phyloP scores from a whole-genome alignment of 2,888 invertebrate species.

The Linyphia triangularis region DNA sequence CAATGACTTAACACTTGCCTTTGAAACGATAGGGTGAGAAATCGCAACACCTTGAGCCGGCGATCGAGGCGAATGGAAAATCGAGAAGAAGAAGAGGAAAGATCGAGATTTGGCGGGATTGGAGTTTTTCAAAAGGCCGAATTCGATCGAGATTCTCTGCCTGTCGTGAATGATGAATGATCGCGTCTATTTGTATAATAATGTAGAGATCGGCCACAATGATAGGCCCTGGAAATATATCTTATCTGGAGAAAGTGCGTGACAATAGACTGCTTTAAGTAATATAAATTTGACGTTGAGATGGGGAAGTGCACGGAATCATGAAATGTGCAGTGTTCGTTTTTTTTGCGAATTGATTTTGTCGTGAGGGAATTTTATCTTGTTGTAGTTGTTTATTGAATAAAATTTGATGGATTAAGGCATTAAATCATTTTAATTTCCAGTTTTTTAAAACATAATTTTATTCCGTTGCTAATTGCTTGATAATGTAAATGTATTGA shows the following conservation, averaged over 20 bases:
- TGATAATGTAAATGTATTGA: no score
- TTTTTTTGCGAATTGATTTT: background rate
- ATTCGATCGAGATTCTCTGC: slow-evolving; percentile 55
- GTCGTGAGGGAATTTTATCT: background rate
- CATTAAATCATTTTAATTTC: no score
- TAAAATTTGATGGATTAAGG: no score
- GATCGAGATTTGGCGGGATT: background rate
- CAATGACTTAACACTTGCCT: slow-evolving; percentile 40
- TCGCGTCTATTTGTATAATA: slow-evolving; percentile 55
- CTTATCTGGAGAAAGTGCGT: slow-evolving; percentile 10
- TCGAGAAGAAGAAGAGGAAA: background rate
- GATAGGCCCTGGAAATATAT: background rate
- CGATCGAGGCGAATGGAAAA: background rate
- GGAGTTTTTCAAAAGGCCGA: slow-evolving; percentile 41
- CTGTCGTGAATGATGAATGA: slow-evolving; percentile 45
- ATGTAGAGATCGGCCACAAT: slow-evolving; percentile 26
- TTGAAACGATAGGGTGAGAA: slow-evolving; percentile 14
- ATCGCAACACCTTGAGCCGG: slow-evolving; percentile 40
- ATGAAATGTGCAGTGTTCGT: background rate
- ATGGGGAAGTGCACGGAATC: background rate
- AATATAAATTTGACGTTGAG: slow-evolving; percentile 42
- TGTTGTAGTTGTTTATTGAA: no score
- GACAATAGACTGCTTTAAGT: slow-evolving; percentile 28
- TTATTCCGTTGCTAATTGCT: no score
- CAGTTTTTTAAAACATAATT: no score